Evolutionary conservation across 1,140 invertebrate species (phyloP), one percentile per base, ranked within the genome.

Genomic region (Eriosoma lanigerum): DNA sequence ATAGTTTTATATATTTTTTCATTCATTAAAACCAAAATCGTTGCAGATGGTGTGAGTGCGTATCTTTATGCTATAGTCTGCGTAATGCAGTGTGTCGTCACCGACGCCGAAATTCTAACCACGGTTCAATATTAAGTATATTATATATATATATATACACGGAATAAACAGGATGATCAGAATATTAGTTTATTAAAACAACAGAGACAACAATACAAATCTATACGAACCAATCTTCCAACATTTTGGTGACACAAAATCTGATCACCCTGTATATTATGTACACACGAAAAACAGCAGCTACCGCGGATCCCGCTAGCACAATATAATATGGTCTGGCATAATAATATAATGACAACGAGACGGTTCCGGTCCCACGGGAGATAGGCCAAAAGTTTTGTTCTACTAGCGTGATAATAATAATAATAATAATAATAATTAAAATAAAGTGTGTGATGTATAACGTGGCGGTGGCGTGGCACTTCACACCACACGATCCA

Each of bases 301-400:
- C 26, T 19, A 19, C 17, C 32, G n/a, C 62, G 62, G 29, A 64
- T 64, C 62, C 29, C 62, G 3, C 13, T 46, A 44, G n/a, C n/a
- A 21, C 19, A 19, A n/a, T 54, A 44, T 29, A 29, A 21, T 60
- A 6, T 26, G 17, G 60, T 32, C 26, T 72, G 46, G 32, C 32
- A 48, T 48, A 68, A 68, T 46, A 66, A 26, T 60, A 62, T 3
- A 6, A 60, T 19, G 15, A 32, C 19, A 17, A 68, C 21, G 21
- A 38, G 24, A 26, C 21, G 15, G 66, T 68, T 68, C 66, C 66
- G 66, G 38, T 68, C 66, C 66, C 66, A 68, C 66, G 66, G 15
- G 66, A 48, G n/a, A 68, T 38, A 44, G 66, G 66, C 66, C 66
- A 48, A 68, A 68, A 68, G 66, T 68, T 68, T 48, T 68, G 66